These are phyloP conservation scores for Achatina immaculata DNA, from an alignment of 1,140 invertebrate species.

Conservation along the genomic window DNA sequence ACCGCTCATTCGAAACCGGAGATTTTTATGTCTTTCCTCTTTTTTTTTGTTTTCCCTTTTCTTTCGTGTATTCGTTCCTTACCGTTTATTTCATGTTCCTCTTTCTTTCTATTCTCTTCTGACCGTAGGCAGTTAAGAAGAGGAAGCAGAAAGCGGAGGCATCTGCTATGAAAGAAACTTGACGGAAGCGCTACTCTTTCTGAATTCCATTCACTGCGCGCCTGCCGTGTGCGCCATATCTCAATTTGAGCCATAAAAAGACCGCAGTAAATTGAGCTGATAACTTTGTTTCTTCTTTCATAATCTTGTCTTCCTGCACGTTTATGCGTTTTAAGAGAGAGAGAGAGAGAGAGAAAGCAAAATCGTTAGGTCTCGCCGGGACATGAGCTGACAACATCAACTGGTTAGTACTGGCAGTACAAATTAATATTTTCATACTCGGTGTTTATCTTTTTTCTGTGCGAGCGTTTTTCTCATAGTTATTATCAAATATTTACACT, in stretches of 20 bases:
- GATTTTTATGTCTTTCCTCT: neutral
- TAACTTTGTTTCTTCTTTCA: too few species aligned
- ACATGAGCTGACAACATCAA: too few species aligned
- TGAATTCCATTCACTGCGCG: neutral
- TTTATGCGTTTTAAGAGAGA: too few species aligned
- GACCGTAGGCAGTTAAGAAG: neutral
- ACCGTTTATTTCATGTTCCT: neutral
- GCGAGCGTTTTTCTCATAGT: too few species aligned
- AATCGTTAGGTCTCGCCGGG: too few species aligned
- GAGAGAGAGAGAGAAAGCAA: too few species aligned
- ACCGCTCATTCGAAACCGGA: conserved; percentile 1
- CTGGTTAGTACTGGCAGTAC: too few species aligned
- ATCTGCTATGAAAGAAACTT: neutral
- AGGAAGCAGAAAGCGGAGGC: neutral
- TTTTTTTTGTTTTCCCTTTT: neutral
- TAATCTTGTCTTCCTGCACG: too few species aligned
- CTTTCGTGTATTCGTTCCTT: too few species aligned
- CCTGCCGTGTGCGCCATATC: neutral
- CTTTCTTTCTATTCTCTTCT: conserved; percentile 6
- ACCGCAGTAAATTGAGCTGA: neutral
- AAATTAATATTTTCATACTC: too few species aligned
- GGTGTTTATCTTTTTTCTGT: too few species aligned
- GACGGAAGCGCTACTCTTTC: neutral
- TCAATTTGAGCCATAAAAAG: neutral
- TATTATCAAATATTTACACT: too few species aligned